Evolutionary conservation across 2,888 invertebrate genomes (phyloP).

Genomic region (Diaperis boleti): DNA sequence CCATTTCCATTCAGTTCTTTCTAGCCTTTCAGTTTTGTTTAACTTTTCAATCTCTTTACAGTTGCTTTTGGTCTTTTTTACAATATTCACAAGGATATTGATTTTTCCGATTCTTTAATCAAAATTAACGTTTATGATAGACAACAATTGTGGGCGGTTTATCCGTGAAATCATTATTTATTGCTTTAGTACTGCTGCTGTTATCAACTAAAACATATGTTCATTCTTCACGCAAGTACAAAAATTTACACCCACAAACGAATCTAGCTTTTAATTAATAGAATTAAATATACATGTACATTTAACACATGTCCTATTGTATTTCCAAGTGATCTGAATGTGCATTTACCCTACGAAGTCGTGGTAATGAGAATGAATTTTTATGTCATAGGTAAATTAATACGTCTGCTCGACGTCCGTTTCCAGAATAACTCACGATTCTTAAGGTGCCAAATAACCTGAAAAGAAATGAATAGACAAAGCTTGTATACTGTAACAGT

Average conservation of each 20-base stretch:
- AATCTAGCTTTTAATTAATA: too few species aligned
- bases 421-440: constrained; percentile 25
- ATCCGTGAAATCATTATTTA: not conserved
- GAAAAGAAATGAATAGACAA: constrained; percentile 1
- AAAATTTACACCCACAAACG: too few species aligned
- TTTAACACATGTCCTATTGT: too few species aligned
- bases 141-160: not conserved
- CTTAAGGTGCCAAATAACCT: constrained; percentile 8
- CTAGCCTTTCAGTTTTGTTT: too few species aligned
- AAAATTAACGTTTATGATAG: not conserved
- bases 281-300: too few species aligned
- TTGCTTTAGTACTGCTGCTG: not conserved
- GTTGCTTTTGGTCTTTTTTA: too few species aligned
- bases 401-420: constrained; percentile 30
- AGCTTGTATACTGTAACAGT: constrained; percentile 17
- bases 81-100: too few species aligned
- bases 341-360: too few species aligned
- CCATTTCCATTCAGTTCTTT: too few species aligned
- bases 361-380: constrained; percentile 9
- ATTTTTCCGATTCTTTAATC: not conserved
- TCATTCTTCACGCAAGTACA: not conserved
- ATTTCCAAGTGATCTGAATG: too few species aligned
- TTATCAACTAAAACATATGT: not conserved
- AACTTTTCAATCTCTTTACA: too few species aligned
- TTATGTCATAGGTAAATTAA: constrained; percentile 28